Conservation (phyloP, 2,113 vertebrate genomes). For the Macaca fascicularis region DNA sequence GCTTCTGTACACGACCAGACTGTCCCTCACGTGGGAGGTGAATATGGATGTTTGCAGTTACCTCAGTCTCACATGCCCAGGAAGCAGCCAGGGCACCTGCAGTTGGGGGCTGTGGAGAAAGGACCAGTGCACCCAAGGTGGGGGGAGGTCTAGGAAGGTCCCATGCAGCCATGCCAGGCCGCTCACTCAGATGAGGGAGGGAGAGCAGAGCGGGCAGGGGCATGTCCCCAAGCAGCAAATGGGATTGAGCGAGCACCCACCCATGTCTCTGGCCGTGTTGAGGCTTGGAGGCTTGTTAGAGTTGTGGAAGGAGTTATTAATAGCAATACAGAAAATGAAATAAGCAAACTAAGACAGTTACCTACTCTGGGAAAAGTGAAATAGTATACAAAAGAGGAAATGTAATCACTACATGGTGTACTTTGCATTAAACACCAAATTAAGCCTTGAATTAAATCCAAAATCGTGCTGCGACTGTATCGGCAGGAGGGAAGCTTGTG, state of each 20-base stretch:
- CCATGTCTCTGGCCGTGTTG: accelerated
- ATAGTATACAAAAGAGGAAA: neutral
- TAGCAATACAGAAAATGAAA: neutral
- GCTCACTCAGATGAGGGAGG: neutral
- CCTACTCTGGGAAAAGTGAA: neutral
- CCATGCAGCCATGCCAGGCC: neutral
- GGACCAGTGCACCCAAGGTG: too few species aligned
- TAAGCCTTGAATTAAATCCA: accelerated
- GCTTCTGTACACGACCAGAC: neutral
- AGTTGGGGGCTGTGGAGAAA: accelerated
- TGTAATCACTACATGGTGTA: accelerated
- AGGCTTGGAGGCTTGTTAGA: neutral
- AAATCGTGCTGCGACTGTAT: accelerated
- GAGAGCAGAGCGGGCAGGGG: too few species aligned
- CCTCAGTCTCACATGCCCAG: accelerated
- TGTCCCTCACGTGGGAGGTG: accelerated
- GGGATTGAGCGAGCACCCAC: accelerated
- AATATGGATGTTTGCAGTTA: accelerated
- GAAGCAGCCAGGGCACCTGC: neutral
- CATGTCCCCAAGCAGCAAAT: neutral
- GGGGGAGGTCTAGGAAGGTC: neutral
- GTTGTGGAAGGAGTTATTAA: neutral
- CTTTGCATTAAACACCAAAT: too few species aligned
- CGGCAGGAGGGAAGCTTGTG: neutral
- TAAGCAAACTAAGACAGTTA: neutral